A percentile compares a stretch with the other conserved stretches of the same genome.
Conservation (phyloP, 1,140 invertebrate genomes). For the Tetramorium alpestre region DNA sequence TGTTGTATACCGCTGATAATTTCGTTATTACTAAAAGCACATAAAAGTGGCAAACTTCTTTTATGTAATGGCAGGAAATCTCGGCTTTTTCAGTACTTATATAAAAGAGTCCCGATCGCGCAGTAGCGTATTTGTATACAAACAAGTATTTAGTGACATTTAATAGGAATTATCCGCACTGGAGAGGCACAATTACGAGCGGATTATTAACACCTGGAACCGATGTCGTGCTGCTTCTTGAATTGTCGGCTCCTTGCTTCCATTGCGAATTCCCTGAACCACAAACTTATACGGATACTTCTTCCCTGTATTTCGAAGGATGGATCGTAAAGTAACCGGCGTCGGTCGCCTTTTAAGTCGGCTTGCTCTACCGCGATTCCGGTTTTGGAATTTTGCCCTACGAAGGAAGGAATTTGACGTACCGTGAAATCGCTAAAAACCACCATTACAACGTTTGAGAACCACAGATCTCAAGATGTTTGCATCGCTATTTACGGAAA, state of each 20-base stretch:
- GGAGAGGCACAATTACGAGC: constrained; percentile 80
- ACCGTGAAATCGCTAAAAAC: constrained; percentile 72
- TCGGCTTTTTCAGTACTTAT: constrained; percentile 58
- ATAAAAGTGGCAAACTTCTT: not conserved
- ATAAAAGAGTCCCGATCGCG: constrained; percentile 73
- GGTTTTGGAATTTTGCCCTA: constrained; percentile 67
- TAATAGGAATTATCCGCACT: constrained; percentile 81
- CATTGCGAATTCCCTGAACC: constrained; percentile 14
- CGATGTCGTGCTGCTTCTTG: constrained; percentile 79
- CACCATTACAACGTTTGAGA: not conserved
- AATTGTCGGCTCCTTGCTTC: constrained; percentile 68
- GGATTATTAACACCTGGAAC: constrained; percentile 85
- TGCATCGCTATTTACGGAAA: not conserved
- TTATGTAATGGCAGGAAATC: constrained; percentile 35
- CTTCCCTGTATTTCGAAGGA: not conserved
- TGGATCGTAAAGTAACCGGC: constrained; percentile 55
- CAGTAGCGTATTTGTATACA: constrained; percentile 79
- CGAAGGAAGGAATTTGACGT: constrained; percentile 36
- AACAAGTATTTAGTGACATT: constrained; percentile 83
- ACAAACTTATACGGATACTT: constrained; percentile 64
- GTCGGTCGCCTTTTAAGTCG: constrained; percentile 35
- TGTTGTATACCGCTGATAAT: not conserved
- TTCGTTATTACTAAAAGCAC: not conserved
- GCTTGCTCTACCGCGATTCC: constrained; percentile 81
- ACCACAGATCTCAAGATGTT: not conserved